Evolutionary conservation across 2,888 invertebrate genomes (phyloP).

Genomic region (Agrochola litura): DNA sequence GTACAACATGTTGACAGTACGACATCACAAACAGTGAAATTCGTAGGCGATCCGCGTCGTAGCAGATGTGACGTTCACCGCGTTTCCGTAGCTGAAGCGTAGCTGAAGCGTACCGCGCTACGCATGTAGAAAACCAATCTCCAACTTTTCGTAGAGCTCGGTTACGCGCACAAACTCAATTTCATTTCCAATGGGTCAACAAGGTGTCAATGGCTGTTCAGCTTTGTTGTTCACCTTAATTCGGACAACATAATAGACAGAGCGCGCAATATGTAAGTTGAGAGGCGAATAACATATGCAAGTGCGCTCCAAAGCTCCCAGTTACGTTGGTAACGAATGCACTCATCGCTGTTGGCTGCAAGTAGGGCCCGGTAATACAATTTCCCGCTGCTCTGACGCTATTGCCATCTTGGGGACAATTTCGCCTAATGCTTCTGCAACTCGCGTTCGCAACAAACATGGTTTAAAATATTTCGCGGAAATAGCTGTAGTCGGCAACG

Average conservation of each 20-base stretch:
- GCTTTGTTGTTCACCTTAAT: slow-evolving; percentile 48
- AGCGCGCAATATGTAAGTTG: slow-evolving; percentile 42
- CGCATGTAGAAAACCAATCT: slow-evolving; percentile 62
- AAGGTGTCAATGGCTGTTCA: slow-evolving; percentile 58
- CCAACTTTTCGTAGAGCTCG: slow-evolving; percentile 54
- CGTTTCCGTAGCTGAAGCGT: slow-evolving; percentile 53
- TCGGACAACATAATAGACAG: slow-evolving; percentile 35
- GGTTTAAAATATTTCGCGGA: slow-evolving; percentile 78
- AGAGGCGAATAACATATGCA: slow-evolving; percentile 72
- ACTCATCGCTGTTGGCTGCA: slow-evolving; percentile 81
- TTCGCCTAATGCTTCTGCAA: slow-evolving; percentile 84
- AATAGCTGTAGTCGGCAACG: slow-evolving; percentile 64
- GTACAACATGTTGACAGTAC: slow-evolving; percentile 21
- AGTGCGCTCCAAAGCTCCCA: slow-evolving; percentile 77
- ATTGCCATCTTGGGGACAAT: slow-evolving; percentile 88
- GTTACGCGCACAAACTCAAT: slow-evolving; percentile 56
- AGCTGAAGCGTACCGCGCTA: slow-evolving; percentile 59
- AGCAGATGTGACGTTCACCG: slow-evolving; percentile 52
- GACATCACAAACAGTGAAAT: slow-evolving; percentile 41
- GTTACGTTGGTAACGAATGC: slow-evolving; percentile 84
- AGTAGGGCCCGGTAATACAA: slow-evolving; percentile 86
- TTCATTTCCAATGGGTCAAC: slow-evolving; percentile 58
- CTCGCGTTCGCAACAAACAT: slow-evolving; percentile 74
- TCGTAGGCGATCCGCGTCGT: slow-evolving; percentile 53
- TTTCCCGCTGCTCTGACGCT: slow-evolving; percentile 81